These are phyloP conservation scores for Teleogryllus oceanicus DNA, from an alignment of 2,888 invertebrate genomes.

Conservation along the genomic window DNA sequence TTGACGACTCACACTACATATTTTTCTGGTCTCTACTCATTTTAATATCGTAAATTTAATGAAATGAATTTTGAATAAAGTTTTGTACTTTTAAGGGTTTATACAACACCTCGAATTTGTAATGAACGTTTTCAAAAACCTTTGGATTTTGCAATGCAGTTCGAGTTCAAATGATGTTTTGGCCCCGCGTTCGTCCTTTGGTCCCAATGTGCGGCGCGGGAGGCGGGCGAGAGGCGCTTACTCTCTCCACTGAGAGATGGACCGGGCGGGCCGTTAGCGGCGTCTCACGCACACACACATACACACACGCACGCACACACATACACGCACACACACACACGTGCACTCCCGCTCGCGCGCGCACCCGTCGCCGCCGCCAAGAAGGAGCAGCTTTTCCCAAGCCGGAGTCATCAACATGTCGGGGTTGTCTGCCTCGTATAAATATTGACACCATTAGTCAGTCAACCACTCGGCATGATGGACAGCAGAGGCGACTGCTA, in stretches of 20 bases:
- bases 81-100: too few relatives aligned
- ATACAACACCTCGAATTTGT: too few relatives aligned
- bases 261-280: neutral
- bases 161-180: too few relatives aligned
- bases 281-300: neutral
- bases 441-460: conserved; percentile 51
- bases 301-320: neutral
- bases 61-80: too few relatives aligned
- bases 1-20: too few relatives aligned
- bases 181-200: too few relatives aligned
- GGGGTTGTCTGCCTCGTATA: conserved; percentile 43
- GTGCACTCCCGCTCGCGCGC: neutral
- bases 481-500: conserved; percentile 18
- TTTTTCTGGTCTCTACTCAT: too few relatives aligned
- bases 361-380: neutral
- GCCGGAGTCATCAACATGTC: conserved; percentile 45
- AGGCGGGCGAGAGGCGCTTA: too few relatives aligned
- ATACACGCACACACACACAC: neutral
- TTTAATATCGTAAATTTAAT: too few relatives aligned
- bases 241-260: neutral
- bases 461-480: conserved; percentile 22
- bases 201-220: too few relatives aligned
- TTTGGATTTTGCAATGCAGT: too few relatives aligned
- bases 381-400: neutral
- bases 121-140: too few relatives aligned